Evolutionary conservation across 2,113 vertebrate species (phyloP).

Genomic region (Engraulis encrasicolus): DNA sequence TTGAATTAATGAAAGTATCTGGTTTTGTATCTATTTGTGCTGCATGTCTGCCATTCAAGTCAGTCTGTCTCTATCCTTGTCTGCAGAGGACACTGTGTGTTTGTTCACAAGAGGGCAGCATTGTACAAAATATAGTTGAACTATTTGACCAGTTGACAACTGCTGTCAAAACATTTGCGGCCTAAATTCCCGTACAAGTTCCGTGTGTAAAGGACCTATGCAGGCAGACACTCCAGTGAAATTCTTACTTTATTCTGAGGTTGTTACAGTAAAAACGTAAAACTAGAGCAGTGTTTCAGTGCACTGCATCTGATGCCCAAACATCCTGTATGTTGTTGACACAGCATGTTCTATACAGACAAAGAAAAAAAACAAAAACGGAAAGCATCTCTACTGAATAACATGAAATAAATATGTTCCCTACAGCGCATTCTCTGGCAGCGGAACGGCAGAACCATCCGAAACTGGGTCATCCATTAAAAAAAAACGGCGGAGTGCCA

Average conservation of each 20-base stretch:
- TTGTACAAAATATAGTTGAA: neutral
- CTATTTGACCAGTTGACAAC: neutral
- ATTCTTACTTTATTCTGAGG: constrained; percentile 52
- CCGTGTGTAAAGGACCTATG: neutral
- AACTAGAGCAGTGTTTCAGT: constrained; percentile 41
- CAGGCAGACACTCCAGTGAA: neutral
- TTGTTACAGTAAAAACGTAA: constrained; percentile 49
- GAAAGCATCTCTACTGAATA: constrained; percentile 57
- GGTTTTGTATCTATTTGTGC: too few relatives aligned
- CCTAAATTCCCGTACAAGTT: neutral
- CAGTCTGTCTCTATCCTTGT: too few relatives aligned
- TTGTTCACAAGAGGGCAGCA: too few relatives aligned
- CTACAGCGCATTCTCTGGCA: constrained; percentile 64
- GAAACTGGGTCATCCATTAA: neutral
- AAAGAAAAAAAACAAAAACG: neutral
- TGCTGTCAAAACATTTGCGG: neutral
- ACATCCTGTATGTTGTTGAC: neutral
- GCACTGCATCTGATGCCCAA: neutral
- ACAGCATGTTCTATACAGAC: neutral
- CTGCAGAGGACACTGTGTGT: neutral
- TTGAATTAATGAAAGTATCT: neutral
- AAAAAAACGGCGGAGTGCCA: neutral
- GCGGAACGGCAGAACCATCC: constrained; percentile 40
- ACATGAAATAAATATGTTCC: constrained; percentile 76
- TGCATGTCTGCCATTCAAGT: too few relatives aligned